Evolutionary conservation across 2,113 vertebrate genomes (phyloP).

Genomic region (Furnarius figulus): DNA sequence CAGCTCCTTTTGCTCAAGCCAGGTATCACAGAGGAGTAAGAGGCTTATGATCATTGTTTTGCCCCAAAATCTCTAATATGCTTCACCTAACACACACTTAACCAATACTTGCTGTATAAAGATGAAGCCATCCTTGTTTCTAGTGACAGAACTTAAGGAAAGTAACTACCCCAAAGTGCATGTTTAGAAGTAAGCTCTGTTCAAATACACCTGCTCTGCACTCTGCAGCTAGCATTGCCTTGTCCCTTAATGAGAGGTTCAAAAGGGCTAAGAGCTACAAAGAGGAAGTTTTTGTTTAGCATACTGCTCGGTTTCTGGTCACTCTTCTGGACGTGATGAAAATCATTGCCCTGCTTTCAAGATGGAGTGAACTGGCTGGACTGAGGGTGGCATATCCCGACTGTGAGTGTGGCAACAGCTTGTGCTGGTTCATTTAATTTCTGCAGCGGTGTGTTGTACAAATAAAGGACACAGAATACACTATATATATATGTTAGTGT

Average conservation of each 20-base stretch:
- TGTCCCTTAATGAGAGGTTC: neutral
- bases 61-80: rapidly evolving
- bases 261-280: neutral
- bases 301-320: neutral
- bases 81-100: neutral
- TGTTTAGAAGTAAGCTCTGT: neutral
- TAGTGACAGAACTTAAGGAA: neutral
- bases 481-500: no score
- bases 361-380: neutral
- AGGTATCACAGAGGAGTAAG: neutral
- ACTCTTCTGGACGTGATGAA: neutral
- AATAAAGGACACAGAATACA: neutral
- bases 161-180: neutral
- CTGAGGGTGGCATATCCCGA: neutral
- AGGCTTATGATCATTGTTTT: neutral
- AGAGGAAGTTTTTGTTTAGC: neutral
- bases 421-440: neutral
- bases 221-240: neutral
- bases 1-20: neutral
- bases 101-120: neutral
- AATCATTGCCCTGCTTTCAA: neutral
- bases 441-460: neutral
- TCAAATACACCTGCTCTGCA: neutral
- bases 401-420: rapidly evolving
- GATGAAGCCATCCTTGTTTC: neutral